Base-by-base conservation (phyloP, 2,113 vertebrate species). In the Athene noctua region DNA sequence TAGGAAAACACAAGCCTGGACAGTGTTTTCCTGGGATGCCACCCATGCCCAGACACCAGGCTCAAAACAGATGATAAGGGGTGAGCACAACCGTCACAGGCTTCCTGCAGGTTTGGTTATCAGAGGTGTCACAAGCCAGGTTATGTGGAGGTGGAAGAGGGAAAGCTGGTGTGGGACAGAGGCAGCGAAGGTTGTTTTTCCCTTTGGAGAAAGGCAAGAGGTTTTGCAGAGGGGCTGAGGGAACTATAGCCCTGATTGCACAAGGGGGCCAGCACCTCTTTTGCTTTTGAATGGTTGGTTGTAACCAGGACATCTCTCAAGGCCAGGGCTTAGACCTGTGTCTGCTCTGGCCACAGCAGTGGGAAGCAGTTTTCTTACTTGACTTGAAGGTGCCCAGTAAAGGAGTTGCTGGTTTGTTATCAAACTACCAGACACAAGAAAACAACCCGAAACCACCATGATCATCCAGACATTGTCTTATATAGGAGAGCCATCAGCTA, bases 31-130 rank as follows among this genome's bases (percentile, higher is more conserved):
- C 79, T 80, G 71, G 62, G 54, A 32, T 77, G 40, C 21, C 34
- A 47, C 32, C 40, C 7, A 0, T 42, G 71, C 5, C 46, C 44
- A 4, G n/a, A 15, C 15, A 29, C 2, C 22, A 32, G 54, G 44
- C 29, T 59, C 20, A 26, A 47, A 51, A 18, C 59, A 59, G 49
- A 18, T 32, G 67, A 6, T 46, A 8, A 52, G 25, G 36, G 20
- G 17, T 2, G 21, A 73, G 55, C 34, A 62, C 18, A 66, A 2
- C 11, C 30, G 40, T 29, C 23, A 1, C 1, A 9, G 29, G 52
- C 15, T 68, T 23, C 2, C 0, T 0, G 17, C 3, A 22, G 34
- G 4, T 34, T 74, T 34, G 42, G 29, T 17, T 23, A 2, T 3
- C 52, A 23, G 54, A 27, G 44, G 36, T 58, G 40, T 26, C 16